Evolutionary conservation across 2,888 invertebrate species (phyloP), one percentile per base, ranked within the genome.

Genomic region (Tricholauxania praeusta): DNA sequence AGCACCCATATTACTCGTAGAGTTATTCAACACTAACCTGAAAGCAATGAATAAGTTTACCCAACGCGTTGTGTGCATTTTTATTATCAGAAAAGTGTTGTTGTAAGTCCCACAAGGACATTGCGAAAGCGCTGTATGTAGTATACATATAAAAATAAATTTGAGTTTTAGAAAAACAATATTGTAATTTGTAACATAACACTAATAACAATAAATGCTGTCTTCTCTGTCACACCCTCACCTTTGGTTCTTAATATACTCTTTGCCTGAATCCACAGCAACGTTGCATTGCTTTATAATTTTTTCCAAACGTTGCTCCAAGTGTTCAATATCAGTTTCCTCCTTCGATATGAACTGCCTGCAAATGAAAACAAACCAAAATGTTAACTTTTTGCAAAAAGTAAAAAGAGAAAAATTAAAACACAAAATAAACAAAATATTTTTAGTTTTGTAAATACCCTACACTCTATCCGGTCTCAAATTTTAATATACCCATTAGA

Each of bases 261-360:
- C 91, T 90, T 97, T 97, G 77, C 98, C 98, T 75, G 94, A 91
- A 81, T 98, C 97, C 78, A 97, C 93, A 93, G 97, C 97, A 79
- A 92, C 89, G 82, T 93, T 93, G 87, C 97, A 96, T 82, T 94
- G 91, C 89, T 97, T 97, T 72, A 98, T 90, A 83, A 96, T 96
- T 90, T 95, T 96, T 82, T 97, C 97, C 78, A 97, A 88, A 85
- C 94, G 94, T 82, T 92, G 92, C 88, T 98, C 97, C 81, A 98
- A 89, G 78, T 92, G 91, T 84, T 97, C 97, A 78, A 97, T 92
- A 85, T 94, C 94, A 62, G 91, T 89, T 88, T 97, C 97, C 83
- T 96, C 95, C 78, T 93, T 93, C 84, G 96, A 95, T 82, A 97
- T 88, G 81, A 93, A 92, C 84, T 93, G 91, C 88, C 97, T 97